These are phyloP conservation scores for Papilio machaon DNA, from an alignment of 1,140 invertebrate species.

Conservation along the genomic window DNA sequence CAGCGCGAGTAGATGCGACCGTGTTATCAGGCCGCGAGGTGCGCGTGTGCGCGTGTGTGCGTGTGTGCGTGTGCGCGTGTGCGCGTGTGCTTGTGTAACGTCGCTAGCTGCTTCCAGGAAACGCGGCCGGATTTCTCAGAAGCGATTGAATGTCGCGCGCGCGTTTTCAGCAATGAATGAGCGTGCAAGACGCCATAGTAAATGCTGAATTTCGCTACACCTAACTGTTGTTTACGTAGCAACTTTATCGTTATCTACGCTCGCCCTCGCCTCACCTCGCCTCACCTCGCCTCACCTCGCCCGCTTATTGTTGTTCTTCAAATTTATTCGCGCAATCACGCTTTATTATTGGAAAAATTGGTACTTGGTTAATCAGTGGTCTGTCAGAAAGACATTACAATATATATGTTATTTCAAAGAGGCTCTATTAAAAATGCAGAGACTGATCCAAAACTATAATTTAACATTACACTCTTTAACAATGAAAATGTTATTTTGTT, in stretches of 20 bases:
- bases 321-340: neutral
- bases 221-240: slow-evolving; percentile 17
- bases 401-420: neutral
- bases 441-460: neutral
- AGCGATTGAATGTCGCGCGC: slow-evolving; percentile 75
- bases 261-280: neutral
- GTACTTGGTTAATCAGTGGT: neutral
- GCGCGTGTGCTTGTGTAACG: slow-evolving; percentile 65
- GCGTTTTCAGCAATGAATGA: slow-evolving; percentile 78
- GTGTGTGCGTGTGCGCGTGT: slow-evolving; percentile 71
- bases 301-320: slow-evolving; percentile 4
- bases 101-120: slow-evolving; percentile 75
- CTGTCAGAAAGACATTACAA: neutral
- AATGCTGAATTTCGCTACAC: slow-evolving; percentile 44
- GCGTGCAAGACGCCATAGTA: slow-evolving; percentile 50
- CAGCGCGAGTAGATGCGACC: slow-evolving; percentile 73
- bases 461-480: neutral
- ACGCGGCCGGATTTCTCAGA: slow-evolving; percentile 75
- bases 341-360: neutral
- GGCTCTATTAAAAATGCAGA: neutral
- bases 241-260: slow-evolving; percentile 17
- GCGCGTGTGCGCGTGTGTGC: slow-evolving; percentile 64
- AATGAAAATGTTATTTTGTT: slow-evolving; percentile 15
- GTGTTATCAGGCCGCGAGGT: slow-evolving; percentile 76
- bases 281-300: neutral